These are phyloP conservation scores for Paedocypris sp. DNA, from an alignment of 2,113 vertebrate genomes.

Conservation along the genomic window DNA sequence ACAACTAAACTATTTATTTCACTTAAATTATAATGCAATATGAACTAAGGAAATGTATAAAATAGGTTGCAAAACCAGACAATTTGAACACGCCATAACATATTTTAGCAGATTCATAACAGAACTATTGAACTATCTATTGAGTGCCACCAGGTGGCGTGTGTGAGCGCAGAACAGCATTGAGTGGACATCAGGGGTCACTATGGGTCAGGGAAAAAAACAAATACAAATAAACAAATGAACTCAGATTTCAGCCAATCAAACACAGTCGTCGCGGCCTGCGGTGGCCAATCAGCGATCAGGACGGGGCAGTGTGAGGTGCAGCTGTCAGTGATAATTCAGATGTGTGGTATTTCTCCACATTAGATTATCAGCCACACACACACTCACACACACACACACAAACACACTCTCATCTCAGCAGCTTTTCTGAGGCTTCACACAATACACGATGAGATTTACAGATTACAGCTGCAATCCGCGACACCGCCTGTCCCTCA, in stretches of 20 bases:
- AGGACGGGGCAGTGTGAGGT: neutral
- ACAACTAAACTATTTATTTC: no score
- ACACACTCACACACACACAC: neutral
- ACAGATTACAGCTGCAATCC: neutral
- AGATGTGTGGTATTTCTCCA: no score
- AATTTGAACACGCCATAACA: no score
- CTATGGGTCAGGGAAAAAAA: constrained; percentile 54
- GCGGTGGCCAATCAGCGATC: constrained; percentile 3
- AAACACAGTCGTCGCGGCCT: constrained; percentile 17
- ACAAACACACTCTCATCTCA: neutral
- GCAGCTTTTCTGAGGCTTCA: neutral
- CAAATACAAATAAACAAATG: constrained; percentile 42
- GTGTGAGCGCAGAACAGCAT: neutral
- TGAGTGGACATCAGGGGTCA: constrained; percentile 36
- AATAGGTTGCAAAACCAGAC: no score
- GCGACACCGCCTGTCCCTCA: no score
- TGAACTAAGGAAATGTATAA: no score
- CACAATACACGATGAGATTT: constrained; percentile 1
- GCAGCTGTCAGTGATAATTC: no score
- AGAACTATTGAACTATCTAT: no score
- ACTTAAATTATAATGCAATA: no score
- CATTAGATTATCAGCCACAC: no score
- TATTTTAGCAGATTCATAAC: no score
- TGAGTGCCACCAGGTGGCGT: constrained; percentile 40
- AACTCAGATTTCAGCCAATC: constrained; percentile 42